Evolutionary conservation across 2,888 invertebrate species (phyloP), one percentile per base, ranked within the genome.

Genomic region (Frankliniella fusca): DNA sequence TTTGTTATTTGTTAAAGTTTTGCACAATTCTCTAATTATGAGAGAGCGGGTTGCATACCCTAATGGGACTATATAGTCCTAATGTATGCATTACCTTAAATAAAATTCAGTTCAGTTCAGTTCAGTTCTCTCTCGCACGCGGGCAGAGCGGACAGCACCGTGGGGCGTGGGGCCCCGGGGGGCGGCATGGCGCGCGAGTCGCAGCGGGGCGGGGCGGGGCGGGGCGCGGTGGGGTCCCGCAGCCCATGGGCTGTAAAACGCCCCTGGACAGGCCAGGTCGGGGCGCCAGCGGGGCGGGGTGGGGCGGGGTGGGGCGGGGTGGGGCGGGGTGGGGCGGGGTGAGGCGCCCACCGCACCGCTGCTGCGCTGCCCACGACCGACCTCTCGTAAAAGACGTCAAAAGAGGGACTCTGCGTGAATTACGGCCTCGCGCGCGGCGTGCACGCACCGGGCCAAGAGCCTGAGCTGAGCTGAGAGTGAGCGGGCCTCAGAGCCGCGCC

Each of bases 321-420:
- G 15, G 70, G 70, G 23, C 70, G 11, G 20, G 23, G 70, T 23
- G n/a, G 23, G 70, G n/a, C 70, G 0, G n/a, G 38, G 27, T 27
- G 12, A 27, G 23, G 23, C 23, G 23, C 12, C 8, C 70, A 12
- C 70, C 70, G 70, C 70, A n/a, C 65, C 65, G 65, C 2, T 7
- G 54, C 50, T n/a, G n/a, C 1, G 54, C 54, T 54, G 54, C 54
- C 54, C 54, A 54, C 54, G 54, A 12, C 54, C 38, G 38, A 38
- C 38, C 38, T 61, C 70, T 76, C 70, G 70, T 76, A 76, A 76
- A 76, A 76, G 70, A 23, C 70, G 70, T 76, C 70, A 27, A 76
- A 76, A 12, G 12, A 18, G 70, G 12, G n/a, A 11, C 70, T 76
- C 27, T 23, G 23, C 70, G 23, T 76, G 70, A 76, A 76, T 27